Evolutionary conservation across 2,113 vertebrate genomes (phyloP), one percentile per base, ranked within the genome.

Genomic region (Holacanthus passer): DNA sequence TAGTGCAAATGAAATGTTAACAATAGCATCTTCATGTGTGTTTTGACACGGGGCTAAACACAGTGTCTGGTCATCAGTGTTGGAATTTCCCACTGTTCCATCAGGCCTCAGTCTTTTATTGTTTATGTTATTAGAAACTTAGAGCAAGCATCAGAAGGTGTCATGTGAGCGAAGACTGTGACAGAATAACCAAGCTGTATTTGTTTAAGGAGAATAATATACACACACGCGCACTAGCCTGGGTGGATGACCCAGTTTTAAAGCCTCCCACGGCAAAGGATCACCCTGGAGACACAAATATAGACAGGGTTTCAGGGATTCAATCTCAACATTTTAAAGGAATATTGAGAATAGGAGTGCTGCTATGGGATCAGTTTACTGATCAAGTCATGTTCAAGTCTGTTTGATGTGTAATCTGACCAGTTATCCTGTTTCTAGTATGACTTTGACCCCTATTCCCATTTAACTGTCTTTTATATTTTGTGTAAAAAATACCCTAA

Each of bases 1-100:
- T 9, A 32, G 58, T 63, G 74, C 84, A 89, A 94, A 92, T 93
- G 50, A 91, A 87, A 83, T 60, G 56, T 48, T 50, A 77, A 65
- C 56, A 58, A 60, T 82, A 58, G 63, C 77, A 83, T 70, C 67
- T 73, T 47, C 22, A 4, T 83, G 68, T 72, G 79, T 35, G 48
- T 24, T 82, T 37, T 62, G 43, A 70, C 31, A 50, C 41, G 29
- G 50, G 47, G 39, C 41, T 53, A 8, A n/a, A 27, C 48, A 35
- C 24, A 60, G 67, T 32, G 3, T 76, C 29, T 79, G 45, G 6
- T 79, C 50, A 78, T 35, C 70, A 12, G 37, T 31, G 77, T 58
- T 79, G 73, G 86, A 88, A 86, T 90, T 86, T 85, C 84, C 72
- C 79, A 56, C 64, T n/a, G 47, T 69, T 63, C 22, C 69, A 53